Base-by-base conservation (phyloP, 2,888 invertebrate genomes). In the Parnassius glacialis region DNA sequence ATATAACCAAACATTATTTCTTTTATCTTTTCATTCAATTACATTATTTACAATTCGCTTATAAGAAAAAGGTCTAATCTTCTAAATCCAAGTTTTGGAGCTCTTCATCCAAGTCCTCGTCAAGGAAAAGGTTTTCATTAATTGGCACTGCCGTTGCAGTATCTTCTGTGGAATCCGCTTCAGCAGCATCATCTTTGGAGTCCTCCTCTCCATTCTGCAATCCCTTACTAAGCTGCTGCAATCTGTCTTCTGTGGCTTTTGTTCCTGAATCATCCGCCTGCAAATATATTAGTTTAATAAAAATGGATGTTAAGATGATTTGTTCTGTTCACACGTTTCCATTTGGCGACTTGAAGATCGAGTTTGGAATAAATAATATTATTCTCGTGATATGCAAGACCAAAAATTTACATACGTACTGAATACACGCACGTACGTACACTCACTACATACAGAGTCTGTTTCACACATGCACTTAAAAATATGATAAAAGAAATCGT, bases 61-160 rank as follows among this genome's bases (percentile, higher is more conserved):
- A 57, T 42, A 55, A 45, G n/a, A 59, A 20, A 10, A 20, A 7
- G 10, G 52, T 13, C 76, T 85, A 89, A 68, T 94, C 94, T 76
- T 96, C 95, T 69, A 95, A 81, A 80, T 96, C 96, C 68, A 96
- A 86, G 79, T 96, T 95, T 77, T 96, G 94, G 65, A 97, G 86
- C 84, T 97, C 97, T 74, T 97, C 96, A 74, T 97, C 96, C 60
- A 97, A 86, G 76, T 97, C 96, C 80, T 96, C 96, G 75, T 96
- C 97, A 34, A 96, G 93, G 92, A 98, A 98, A n/a, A 98, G 93
- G 87, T 97, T 96, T 83, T 97, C 97, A 84, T 98, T 97, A 71
- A 98, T 97, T 59, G 97, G 96, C 51, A 96, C 95, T 9, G 94
- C 95, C 63, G 63, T 85, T 79, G 77, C 92, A 83, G 68, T 93